Evolutionary conservation across 2,888 invertebrate species (phyloP), one percentile per base, ranked within the genome.

Genomic region (Lasioglossum villosulum): DNA sequence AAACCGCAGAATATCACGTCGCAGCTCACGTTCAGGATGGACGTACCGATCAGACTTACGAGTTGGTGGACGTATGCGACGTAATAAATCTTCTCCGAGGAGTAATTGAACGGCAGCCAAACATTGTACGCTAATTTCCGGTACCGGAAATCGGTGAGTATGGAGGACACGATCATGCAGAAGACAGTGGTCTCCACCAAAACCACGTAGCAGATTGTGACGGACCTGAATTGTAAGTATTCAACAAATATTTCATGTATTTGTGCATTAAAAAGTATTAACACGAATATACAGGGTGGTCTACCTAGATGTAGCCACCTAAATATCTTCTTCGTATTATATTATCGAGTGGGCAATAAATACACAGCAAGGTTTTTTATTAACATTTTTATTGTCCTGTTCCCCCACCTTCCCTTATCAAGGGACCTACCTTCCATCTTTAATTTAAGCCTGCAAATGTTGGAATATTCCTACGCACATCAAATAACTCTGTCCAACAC

Each of bases 1-100:
- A 92, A 59, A 4, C 90, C 90, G 0, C 91, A 90, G 14, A 93
- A 80, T 6, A 93, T 74, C 37, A 91, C 91, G 48, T 94, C 93
- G 68, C 91, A 92, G 0, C 87, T 91, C 1, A 92, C 88, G 66
- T 92, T 92, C 0, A 90, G 68, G 8, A 91, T 66, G 0, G 92
- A 89, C 3, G 88, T 83, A 0, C 72, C 75, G 8, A 88, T 80
- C 23, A 90, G 75, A 2, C 88, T 87, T 1, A 88, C 27, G 0
- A 88, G 82, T 39, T 92, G 92, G 75, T 91, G 89, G 70, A 73
- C 74, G n/a, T 89, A 91, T 0, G 85, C 71, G 0, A 86, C 10
- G 76, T 86, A 90, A 68, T 89, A 91, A 4, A 88, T 10, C 2
- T 59, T 42, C 5, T 66, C 6, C 0, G 74, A 37, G 0, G 86